phyloP scores from a whole-genome alignment of 2,888 invertebrate species.

The Clusia tigrina region DNA sequence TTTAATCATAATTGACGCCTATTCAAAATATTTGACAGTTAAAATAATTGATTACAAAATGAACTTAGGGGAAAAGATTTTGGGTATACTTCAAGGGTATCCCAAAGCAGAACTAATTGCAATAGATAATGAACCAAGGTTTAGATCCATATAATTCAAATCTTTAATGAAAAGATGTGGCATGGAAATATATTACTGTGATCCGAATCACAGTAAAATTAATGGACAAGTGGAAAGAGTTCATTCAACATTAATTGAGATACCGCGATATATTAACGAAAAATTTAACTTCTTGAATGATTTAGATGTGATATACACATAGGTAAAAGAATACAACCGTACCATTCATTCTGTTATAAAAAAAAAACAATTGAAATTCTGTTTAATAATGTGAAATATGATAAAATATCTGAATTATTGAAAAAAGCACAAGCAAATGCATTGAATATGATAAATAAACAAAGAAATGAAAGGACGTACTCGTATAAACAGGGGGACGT shows the following conservation, averaged over 20 bases:
- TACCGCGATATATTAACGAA: not conserved
- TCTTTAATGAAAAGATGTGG: constrained; percentile 11
- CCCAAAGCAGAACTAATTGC: constrained; percentile 16
- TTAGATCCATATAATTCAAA: constrained; percentile 16
- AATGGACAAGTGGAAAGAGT: too few species aligned
- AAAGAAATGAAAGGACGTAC: too few species aligned
- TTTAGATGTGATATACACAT: too few species aligned
- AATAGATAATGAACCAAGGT: constrained; percentile 17
- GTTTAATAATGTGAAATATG: too few species aligned
- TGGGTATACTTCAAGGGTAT: constrained; percentile 24
- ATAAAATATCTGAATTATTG: too few species aligned
- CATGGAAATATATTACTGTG: constrained; percentile 10
- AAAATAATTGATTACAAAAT: constrained; percentile 14
- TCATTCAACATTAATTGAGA: not conserved
- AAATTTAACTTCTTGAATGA: not conserved
- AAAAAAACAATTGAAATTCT: too few species aligned
- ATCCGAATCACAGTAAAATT: constrained; percentile 15
- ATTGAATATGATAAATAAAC: too few species aligned
- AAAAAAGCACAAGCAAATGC: too few species aligned
- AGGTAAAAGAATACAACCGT: too few species aligned
- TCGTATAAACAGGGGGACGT: too few species aligned
- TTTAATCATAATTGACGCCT: constrained; percentile 24
- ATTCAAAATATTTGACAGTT: constrained; percentile 17
- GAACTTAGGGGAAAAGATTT: constrained; percentile 18
- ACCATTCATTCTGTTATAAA: too few species aligned